phyloP scores from a whole-genome alignment of 2,888 invertebrate genomes.

The Drosophila mettleri region DNA sequence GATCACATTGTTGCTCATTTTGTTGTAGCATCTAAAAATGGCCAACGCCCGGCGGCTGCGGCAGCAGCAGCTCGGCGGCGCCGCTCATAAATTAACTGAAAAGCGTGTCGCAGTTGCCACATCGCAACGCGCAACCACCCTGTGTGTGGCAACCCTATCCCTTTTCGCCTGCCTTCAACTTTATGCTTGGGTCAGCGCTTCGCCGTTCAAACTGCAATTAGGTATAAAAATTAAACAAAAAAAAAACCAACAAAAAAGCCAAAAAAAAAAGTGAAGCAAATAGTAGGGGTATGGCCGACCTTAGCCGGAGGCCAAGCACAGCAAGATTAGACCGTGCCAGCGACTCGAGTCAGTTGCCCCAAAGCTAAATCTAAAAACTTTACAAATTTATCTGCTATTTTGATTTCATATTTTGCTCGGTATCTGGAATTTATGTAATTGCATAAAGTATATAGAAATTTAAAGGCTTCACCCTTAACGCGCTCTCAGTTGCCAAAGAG shows the following conservation, averaged over 20 bases:
- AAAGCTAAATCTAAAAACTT: not conserved
- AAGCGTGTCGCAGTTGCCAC: conserved; percentile 33
- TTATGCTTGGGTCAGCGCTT: conserved; percentile 20
- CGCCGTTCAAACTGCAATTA: conserved; percentile 59
- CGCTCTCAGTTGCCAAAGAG: not conserved
- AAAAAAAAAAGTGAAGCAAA: no score
- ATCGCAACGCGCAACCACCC: conserved; percentile 11
- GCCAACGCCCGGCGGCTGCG: conserved; percentile 28
- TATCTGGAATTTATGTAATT: conserved; percentile 3
- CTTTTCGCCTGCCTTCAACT: no score
- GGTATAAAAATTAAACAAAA: conserved; percentile 47
- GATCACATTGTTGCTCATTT: conserved; percentile 37
- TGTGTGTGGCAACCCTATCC: conserved; percentile 5
- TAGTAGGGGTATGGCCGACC: conserved; percentile 25
- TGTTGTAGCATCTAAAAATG: conserved; percentile 32
- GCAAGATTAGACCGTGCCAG: conserved; percentile 10
- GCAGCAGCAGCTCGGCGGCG: conserved; percentile 22
- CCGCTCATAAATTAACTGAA: conserved; percentile 49
- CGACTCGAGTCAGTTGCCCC: conserved; percentile 2
- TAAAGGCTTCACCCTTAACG: not conserved
- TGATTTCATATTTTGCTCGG: not conserved
- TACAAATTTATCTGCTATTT: conserved; percentile 12
- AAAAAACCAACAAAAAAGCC: not conserved
- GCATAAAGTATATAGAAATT: not conserved
- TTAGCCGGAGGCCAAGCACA: conserved; percentile 4